Evolutionary conservation across 2,888 invertebrate species (phyloP), one percentile per base, ranked within the genome.

Genomic region (Bellardia pandia): DNA sequence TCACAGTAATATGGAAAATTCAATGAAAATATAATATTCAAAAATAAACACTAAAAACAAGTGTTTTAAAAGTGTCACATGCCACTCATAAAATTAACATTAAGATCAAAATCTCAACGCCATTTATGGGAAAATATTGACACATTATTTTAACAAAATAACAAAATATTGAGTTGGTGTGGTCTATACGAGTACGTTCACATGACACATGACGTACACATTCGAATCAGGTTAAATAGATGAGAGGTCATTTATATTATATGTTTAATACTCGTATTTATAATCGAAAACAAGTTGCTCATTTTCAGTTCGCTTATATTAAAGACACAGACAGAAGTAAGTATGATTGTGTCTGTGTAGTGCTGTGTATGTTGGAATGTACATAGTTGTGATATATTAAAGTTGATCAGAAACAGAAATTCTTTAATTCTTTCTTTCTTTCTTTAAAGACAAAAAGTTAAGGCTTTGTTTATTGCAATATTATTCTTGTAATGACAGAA

Each of bases 61-160:
- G 64, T 81, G 56, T 56, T 64, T 53, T 23, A 66, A 81, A 81
- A 66, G 48, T 74, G 74, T 23, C 81, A 74, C 66, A 66, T 23
- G 42, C 66, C 81, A 58, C 14, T 81, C 81, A 81, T 66, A 66
- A 66, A 81, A 81, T 56, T 58, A 66, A 14, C 64, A 66, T 81
- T 66, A 48, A 66, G 23, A 81, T 68, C 11, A 58, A 69, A 11
- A 78, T 45, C 60, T 78, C 2, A 76, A 51, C 14, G n/a, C 23
- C 62, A 9, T 7, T 40, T 62, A 30, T 60, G 45, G 23, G 3
- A n/a, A 58, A 72, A 40, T 40, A 40, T 72, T 72, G 72, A 56
- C 33, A 53, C 71, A 16, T 71, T 69, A 37, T 69, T 51, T 1
- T 5, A 64, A 68, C 7, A 64, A 62, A 62, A 64, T 9, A 6